Percentiles rank a stretch among this genome's conserved stretches.
phyloP scores from a whole-genome alignment of 1,140 invertebrate genomes.

The Zaprionus davidi region DNA sequence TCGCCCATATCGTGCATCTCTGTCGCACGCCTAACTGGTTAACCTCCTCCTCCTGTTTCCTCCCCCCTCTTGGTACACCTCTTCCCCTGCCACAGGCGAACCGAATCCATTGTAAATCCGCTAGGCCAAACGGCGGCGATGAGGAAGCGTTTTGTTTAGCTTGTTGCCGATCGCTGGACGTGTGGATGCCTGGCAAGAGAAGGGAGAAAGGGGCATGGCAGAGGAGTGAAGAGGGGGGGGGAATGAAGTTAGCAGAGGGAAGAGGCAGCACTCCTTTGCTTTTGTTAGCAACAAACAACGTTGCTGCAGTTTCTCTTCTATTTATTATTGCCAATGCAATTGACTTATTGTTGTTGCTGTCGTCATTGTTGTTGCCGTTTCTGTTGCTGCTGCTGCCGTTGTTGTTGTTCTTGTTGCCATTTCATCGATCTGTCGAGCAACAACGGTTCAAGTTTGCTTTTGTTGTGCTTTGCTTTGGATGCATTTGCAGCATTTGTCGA shows the following conservation, averaged over 20 bases:
- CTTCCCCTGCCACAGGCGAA: conserved; percentile 23
- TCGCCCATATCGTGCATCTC: conserved; percentile 16
- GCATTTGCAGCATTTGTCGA: conserved; percentile 50
- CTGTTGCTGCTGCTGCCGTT: conserved; percentile 14
- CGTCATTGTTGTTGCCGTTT: conserved; percentile 6
- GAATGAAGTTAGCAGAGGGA: background rate
- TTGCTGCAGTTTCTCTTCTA: conserved; percentile 60
- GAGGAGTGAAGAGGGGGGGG: background rate
- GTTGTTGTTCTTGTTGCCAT: conserved; percentile 47
- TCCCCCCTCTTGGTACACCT: background rate
- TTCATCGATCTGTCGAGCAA: conserved; percentile 50
- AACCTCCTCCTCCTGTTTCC: conserved; percentile 3
- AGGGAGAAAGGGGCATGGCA: background rate
- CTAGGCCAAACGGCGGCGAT: conserved; percentile 60
- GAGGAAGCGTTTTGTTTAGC: conserved; percentile 80
- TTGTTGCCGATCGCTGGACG: conserved; percentile 74
- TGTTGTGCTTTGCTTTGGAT: conserved; percentile 48
- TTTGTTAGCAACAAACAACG: conserved; percentile 30
- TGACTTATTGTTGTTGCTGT: conserved; percentile 74
- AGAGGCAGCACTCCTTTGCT: conserved; percentile 41
- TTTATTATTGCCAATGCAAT: conserved; percentile 72
- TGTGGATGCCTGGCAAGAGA: conserved; percentile 43
- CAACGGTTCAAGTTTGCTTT: conserved; percentile 39
- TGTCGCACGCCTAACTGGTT: conserved; percentile 69
- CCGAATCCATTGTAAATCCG: conserved; percentile 72